Evolutionary conservation across 2,888 invertebrate genomes (phyloP), one percentile per base, ranked within the genome.

Genomic region (Amphipoea oculea): DNA sequence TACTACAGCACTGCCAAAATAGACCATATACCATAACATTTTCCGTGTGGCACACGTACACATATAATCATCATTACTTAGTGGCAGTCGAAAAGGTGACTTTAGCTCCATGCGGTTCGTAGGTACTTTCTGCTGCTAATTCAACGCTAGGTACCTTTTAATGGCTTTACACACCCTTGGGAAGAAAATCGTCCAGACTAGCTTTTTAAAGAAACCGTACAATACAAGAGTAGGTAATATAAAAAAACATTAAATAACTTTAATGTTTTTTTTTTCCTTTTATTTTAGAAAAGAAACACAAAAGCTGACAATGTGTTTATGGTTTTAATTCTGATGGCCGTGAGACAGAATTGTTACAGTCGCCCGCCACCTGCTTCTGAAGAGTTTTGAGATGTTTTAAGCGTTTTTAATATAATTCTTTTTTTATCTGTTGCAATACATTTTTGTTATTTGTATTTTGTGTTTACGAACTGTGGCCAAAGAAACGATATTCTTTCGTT

Each of bases 221-320:
- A 51, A 29, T 51, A 76, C 23, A 57, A 45, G 76, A 54, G 4
- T 62, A 48, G 17, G 3, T 17, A 4, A n/a, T 36, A n/a, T n/a
- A n/a, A n/a, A n/a, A n/a, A n/a, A n/a, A n/a, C n/a, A n/a, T n/a
- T n/a, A n/a, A n/a, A n/a, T n/a, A n/a, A n/a, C n/a, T n/a, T n/a
- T n/a, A n/a, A n/a, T n/a, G n/a, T n/a, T n/a, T n/a, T 76, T 40
- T 42, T 76, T 63, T 6, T 7, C 5, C 4, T 54, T 63, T 36
- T 54, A 45, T 45, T 77, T 36, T 54, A 45, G 12, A 29, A 36
- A 77, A 2, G n/a, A 2, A 76, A 40, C 7, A 42, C 12, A 76
- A 76, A 36, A 65, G 63, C 12, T 12, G 51, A 65, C 14, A 17
- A 48, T 75, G 17, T 63, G 76, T 45, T 77, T 54, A 45, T 65